Evolutionary conservation across 2,797 vertebrate species (phyloP).

Genomic region (Helicolenus hilgendorfi): DNA sequence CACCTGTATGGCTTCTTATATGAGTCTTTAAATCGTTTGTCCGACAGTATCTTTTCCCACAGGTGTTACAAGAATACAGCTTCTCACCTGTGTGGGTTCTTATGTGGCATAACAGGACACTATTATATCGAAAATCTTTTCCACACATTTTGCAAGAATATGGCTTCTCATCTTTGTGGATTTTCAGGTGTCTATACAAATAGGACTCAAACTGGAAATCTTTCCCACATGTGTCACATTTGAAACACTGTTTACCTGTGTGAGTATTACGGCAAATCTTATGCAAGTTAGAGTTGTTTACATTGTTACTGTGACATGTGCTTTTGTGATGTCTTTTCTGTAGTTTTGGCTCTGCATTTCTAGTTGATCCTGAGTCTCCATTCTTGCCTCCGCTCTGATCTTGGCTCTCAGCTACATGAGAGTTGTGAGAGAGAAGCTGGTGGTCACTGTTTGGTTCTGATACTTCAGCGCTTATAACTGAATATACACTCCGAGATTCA

Average conservation of each 20-base stretch:
- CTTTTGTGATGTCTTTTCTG: not conserved
- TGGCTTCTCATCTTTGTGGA: no score
- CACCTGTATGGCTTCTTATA: not conserved
- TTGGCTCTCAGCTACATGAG: not conserved
- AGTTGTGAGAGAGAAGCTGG: not conserved
- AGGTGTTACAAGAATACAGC: not conserved
- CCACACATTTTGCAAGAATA: no score
- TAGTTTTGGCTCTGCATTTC: not conserved
- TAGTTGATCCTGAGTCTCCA: not conserved
- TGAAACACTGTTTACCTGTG: not conserved
- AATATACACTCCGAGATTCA: not conserved
- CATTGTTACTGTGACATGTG: not conserved
- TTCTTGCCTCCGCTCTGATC: not conserved
- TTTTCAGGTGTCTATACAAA: no score
- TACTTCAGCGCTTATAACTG: no score
- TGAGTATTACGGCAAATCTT: not conserved
- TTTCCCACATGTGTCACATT: slow-evolving; percentile 10
- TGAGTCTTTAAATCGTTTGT: not conserved
- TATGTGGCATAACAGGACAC: no score
- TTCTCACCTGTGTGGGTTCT: not conserved
- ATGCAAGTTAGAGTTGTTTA: not conserved
- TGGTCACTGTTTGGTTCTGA: not conserved
- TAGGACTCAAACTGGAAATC: not conserved
- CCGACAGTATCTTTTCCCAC: not conserved
- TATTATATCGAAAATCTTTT: no score